phyloP scores from a whole-genome alignment of 2,888 invertebrate species.

The Drosophila multiciliata region DNA sequence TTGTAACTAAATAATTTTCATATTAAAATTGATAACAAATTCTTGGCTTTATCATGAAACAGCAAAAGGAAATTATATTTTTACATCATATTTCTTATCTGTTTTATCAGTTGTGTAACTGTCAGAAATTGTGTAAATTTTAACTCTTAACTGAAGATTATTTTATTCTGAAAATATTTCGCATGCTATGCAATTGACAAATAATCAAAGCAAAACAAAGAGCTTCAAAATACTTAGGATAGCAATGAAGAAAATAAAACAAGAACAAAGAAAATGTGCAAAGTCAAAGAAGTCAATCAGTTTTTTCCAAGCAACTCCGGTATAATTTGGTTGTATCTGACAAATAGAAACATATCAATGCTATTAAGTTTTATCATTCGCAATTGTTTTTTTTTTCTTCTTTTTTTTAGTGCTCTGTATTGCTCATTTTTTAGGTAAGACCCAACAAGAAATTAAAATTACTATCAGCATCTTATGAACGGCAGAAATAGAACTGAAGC shows the following conservation, averaged over 20 bases:
- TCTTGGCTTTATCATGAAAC: slow-evolving; percentile 41
- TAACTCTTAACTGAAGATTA: slow-evolving; percentile 1
- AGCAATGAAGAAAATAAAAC: slow-evolving; percentile 1
- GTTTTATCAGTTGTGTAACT: slow-evolving; percentile 53
- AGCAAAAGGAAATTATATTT: slow-evolving; percentile 49
- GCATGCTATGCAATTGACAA: slow-evolving; percentile 5
- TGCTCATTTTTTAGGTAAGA: slow-evolving; percentile 28
- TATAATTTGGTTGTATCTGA: slow-evolving; percentile 40
- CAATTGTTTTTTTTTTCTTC: slow-evolving; percentile 6
- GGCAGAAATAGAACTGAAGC: neutral
- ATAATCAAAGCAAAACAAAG: slow-evolving; percentile 32
- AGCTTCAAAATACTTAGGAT: slow-evolving; percentile 12
- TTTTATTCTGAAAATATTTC: neutral
- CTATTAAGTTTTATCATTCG: slow-evolving; percentile 49
- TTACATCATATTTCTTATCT: slow-evolving; percentile 42
- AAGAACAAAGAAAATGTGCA: slow-evolving; percentile 20
- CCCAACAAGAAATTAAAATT: slow-evolving; percentile 28
- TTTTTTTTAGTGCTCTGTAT: neutral
- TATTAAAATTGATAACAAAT: slow-evolving; percentile 32
- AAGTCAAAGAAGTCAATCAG: slow-evolving; percentile 9
- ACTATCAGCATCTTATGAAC: slow-evolving; percentile 34
- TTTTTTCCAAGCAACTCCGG: slow-evolving; percentile 22
- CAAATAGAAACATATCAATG: slow-evolving; percentile 48
- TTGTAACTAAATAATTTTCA: slow-evolving; percentile 32
- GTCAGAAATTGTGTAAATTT: slow-evolving; percentile 15